These are phyloP conservation scores for Pipa parva DNA, from an alignment of 2,113 vertebrate species.

Conservation along the genomic window DNA sequence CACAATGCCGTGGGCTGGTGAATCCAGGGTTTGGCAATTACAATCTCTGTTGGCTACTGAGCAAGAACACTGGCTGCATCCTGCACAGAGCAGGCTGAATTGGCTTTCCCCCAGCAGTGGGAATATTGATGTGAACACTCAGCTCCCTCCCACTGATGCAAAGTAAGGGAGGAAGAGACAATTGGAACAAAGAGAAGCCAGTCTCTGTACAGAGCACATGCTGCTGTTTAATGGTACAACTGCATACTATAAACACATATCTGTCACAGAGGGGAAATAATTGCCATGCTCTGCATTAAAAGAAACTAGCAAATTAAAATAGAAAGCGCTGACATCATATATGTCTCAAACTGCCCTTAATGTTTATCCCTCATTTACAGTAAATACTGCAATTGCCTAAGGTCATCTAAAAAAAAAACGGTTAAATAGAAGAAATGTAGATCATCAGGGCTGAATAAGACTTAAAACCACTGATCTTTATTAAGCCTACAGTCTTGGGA, in stretches of 20 bases:
- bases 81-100: conserved; percentile 55
- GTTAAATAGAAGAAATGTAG: no score
- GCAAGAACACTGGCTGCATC: conserved; percentile 51
- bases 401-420: no score
- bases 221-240: neutral
- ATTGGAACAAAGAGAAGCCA: conserved; percentile 67
- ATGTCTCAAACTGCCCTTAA: no score
- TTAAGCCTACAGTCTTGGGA: no score
- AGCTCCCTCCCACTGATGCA: conserved; percentile 47
- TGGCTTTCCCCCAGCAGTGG: conserved; percentile 41
- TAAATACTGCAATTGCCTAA: no score
- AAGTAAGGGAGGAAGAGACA: conserved; percentile 45
- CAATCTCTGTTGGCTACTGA: conserved; percentile 10
- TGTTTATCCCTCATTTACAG: no score
- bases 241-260: neutral
- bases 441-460: no score
- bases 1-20: conserved; percentile 51
- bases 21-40: neutral
- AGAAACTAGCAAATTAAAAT: no score
- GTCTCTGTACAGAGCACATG: conserved; percentile 12
- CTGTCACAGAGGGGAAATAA: neutral
- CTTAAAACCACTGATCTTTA: no score
- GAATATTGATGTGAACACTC: neutral
- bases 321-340: no score
- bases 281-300: no score